Evolutionary conservation across 2,113 vertebrate species (phyloP).

Genomic region (Bathybates hornii): DNA sequence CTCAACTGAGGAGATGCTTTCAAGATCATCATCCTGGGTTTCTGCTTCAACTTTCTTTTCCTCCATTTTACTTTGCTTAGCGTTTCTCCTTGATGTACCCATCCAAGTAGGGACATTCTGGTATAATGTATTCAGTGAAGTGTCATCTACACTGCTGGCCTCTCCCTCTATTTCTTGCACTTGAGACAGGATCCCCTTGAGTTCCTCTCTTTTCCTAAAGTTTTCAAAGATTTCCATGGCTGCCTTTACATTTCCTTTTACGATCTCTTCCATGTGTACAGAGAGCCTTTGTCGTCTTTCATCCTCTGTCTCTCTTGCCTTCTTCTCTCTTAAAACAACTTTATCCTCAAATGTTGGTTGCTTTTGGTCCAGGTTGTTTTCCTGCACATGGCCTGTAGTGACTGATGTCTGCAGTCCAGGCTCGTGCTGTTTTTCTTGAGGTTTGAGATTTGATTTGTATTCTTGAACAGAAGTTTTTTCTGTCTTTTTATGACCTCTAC

Average conservation of each 20-base stretch:
- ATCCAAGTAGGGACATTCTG: slow-evolving; percentile 80
- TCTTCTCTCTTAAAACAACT: slow-evolving; percentile 80
- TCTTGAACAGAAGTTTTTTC: background rate
- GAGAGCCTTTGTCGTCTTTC: slow-evolving; percentile 83
- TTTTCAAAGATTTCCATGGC: slow-evolving; percentile 84
- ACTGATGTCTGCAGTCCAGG: background rate
- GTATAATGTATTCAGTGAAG: slow-evolving; percentile 76
- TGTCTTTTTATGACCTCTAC: background rate
- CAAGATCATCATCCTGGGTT: slow-evolving; percentile 64
- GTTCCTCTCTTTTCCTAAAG: slow-evolving; percentile 81
- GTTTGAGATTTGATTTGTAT: background rate
- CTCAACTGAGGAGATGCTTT: slow-evolving; percentile 78
- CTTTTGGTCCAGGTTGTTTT: background rate
- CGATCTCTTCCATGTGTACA: slow-evolving; percentile 86
- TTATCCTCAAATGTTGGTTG: slow-evolving; percentile 10
- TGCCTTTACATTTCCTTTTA: slow-evolving; percentile 79
- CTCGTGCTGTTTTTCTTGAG: background rate
- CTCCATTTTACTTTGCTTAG: slow-evolving; percentile 20
- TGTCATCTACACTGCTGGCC: slow-evolving; percentile 66
- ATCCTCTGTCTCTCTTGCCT: slow-evolving; percentile 79
- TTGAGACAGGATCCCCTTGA: slow-evolving; percentile 81
- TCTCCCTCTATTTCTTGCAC: slow-evolving; percentile 84
- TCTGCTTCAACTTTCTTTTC: slow-evolving; percentile 57
- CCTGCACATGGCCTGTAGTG: background rate
- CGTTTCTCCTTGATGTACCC: slow-evolving; percentile 35